phyloP scores from a whole-genome alignment of 2,888 invertebrate species.

The Sepioteuthis lessoniana region DNA sequence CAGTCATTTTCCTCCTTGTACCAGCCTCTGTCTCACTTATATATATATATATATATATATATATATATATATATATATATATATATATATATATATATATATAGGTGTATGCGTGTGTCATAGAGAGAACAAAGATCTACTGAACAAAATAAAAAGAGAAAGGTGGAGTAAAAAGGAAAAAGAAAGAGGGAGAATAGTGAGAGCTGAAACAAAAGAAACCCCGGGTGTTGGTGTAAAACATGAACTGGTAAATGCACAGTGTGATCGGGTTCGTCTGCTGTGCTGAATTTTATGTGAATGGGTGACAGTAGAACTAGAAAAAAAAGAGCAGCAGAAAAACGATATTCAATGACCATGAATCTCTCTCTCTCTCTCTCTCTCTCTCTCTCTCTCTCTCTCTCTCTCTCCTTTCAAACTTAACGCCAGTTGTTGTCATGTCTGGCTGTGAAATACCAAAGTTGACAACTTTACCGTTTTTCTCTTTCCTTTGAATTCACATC shows the following conservation, averaged over 20 bases:
- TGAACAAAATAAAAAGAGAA: background rate
- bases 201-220: background rate
- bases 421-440: conserved; percentile 9
- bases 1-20: background rate
- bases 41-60: background rate
- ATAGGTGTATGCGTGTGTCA: background rate
- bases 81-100: background rate
- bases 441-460: conserved; percentile 1
- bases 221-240: background rate
- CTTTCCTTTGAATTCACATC: background rate
- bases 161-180: background rate
- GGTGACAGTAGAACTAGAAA: background rate
- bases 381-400: background rate
- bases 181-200: background rate
- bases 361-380: background rate
- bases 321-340: background rate
- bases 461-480: background rate
- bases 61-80: background rate
- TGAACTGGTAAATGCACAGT: background rate
- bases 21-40: background rate
- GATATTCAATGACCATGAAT: conserved; percentile 20
- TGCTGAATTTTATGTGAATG: background rate
- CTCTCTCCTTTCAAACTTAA: background rate
- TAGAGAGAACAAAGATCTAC: background rate
- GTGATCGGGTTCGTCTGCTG: conserved; percentile 6